Conservation (phyloP, 2,113 vertebrate species). For the Gila orcuttii region DNA sequence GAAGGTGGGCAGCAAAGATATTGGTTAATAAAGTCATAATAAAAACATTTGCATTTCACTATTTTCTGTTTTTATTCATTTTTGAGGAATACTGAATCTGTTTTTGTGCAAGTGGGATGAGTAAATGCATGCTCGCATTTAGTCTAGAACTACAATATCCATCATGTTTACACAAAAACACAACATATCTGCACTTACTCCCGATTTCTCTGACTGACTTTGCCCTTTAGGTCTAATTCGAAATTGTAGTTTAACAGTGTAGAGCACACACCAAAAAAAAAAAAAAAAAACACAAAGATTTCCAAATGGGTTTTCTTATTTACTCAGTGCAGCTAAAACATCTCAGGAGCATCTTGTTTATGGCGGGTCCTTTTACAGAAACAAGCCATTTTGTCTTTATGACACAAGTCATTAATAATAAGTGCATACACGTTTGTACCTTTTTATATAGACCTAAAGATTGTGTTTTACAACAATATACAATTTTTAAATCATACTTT, state of each 20-base stretch:
- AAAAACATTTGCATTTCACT: no score
- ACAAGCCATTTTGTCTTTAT: not conserved
- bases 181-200: no score
- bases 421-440: not conserved
- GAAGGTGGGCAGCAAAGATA: no score
- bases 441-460: not conserved
- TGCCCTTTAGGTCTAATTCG: not conserved
- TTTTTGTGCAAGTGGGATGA: no score
- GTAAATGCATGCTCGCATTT: no score
- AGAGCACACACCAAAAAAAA: not conserved
- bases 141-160: no score
- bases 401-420: not conserved
- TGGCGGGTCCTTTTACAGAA: not conserved
- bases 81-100: no score
- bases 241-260: not conserved
- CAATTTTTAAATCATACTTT: not conserved
- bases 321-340: not conserved
- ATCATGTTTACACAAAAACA: no score
- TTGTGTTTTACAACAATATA: slow-evolving; percentile 22
- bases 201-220: not conserved
- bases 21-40: no score
- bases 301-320: not conserved
- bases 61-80: no score
- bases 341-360: not conserved
- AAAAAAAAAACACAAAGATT: not conserved